Conservation (phyloP, 2,113 vertebrate species). For the Rostratula benghalensis region DNA sequence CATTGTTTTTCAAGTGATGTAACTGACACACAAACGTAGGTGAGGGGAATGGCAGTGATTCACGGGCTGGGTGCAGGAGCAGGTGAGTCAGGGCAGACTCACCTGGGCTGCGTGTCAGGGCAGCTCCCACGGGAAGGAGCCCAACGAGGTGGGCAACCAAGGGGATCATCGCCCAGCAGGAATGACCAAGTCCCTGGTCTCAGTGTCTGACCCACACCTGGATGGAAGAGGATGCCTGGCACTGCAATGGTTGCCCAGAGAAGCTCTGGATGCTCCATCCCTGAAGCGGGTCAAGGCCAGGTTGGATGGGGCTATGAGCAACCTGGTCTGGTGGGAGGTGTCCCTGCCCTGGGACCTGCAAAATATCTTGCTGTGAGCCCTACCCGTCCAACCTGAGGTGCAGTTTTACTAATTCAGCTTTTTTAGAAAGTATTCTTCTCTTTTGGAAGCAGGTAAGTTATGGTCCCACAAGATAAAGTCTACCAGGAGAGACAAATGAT, state of each 20-base stretch:
- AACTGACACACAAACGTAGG: not conserved
- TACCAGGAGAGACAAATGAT: not conserved
- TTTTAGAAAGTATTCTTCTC: not conserved
- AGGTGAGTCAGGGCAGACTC: not conserved
- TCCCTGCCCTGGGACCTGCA: not conserved
- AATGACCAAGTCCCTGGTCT: not conserved
- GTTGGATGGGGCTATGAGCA: no score
- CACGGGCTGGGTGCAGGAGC: not conserved
- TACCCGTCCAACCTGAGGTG: not conserved
- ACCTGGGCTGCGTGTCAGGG: not conserved
- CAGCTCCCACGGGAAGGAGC: not conserved
- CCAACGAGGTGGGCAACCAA: accelerated
- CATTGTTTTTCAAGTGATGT: not conserved
- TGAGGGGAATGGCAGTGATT: not conserved
- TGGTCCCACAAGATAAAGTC: not conserved
- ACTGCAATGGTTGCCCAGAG: no score
- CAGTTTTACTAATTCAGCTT: not conserved
- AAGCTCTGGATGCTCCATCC: no score
- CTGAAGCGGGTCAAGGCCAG: no score
- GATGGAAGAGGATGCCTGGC: not conserved
- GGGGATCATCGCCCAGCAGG: not conserved
- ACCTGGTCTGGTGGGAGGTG: no score
- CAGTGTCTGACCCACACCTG: not conserved
- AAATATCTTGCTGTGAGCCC: not conserved
- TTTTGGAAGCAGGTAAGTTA: not conserved